A percentile compares a stretch with the other conserved stretches of the same genome.
Conservation (phyloP, 2,797 vertebrate species). For the Pantherophis vulpinus region DNA sequence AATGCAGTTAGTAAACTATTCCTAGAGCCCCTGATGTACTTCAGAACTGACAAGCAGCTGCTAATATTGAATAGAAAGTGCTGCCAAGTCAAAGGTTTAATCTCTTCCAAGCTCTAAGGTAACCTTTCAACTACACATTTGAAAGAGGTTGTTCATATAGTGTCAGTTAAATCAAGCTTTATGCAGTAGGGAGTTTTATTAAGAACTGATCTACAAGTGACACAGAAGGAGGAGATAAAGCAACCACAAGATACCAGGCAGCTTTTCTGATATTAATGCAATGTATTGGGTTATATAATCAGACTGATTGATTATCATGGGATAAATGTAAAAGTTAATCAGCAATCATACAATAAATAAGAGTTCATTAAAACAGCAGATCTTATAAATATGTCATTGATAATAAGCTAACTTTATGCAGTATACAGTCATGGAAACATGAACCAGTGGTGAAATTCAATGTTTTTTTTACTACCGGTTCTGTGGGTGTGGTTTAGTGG, state of each 20-base stretch:
- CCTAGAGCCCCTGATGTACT: not conserved
- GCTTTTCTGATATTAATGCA: no score
- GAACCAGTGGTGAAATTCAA: no score
- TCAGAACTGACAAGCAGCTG: not conserved
- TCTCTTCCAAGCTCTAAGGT: slow-evolving; percentile 3
- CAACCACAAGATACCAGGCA: not conserved
- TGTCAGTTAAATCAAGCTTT: not conserved
- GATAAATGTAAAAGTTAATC: not conserved
- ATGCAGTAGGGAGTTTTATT: not conserved
- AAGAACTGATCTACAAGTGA: not conserved
- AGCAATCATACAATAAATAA: not conserved
- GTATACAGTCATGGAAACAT: not conserved
- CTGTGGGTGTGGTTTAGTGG: no score
- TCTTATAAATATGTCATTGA: not conserved
- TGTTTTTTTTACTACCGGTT: no score
- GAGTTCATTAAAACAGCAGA: not conserved
- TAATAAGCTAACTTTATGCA: not conserved
- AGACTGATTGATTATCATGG: no score
- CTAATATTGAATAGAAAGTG: slow-evolving; percentile 23
- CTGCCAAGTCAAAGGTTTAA: slow-evolving; percentile 26
- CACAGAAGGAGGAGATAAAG: not conserved
- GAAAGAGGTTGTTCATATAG: not conserved
- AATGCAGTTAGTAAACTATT: slow-evolving; percentile 20
- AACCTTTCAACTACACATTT: slow-evolving; percentile 10
- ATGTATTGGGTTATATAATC: not conserved